Evolutionary conservation across 2,113 vertebrate genomes (phyloP), one percentile per base, ranked within the genome.

Genomic region (Xiphophorus couchianus): DNA sequence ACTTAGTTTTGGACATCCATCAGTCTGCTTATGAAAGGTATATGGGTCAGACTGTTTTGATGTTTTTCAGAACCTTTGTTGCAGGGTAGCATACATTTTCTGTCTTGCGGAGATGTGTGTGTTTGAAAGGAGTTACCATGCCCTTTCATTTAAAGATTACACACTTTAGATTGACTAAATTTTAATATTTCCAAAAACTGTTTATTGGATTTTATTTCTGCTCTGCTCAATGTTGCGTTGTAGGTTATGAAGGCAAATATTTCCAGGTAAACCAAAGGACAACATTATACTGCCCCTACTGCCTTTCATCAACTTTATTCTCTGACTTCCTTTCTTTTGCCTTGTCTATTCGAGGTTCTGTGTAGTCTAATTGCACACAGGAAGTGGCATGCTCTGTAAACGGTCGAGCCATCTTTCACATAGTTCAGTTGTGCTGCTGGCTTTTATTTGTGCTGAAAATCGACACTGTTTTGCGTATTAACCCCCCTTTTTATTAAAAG

Each of bases 241-340:
- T 84, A 28, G 71, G 77, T 77, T 86, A 75, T 51, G 73, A 76
- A 70, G 54, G 87, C 58, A 28, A 61, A 84, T 37, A 69, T 78
- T 76, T 85, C 85, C 77, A 84, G 35, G 39, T 82, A 91, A 93
- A 93, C 92, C 92, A 93, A 94, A 94, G 91, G 85, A 91, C 67
- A 75, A 35, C 65, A 66, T 83, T 44, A 61, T 39, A 81, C 48
- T 65, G 80, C 79, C 77, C 71, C 82, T 81, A 27, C 81, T 81
- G 88, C 86, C 81, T 91, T 87, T 80, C 69, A 69, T 66, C 66
- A 27, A 33, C n/a, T 89, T 69, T 77, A 44, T 66, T 28, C 28
- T 31, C 14, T 61, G 31, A 73, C 29, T 69, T 77, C 37, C 33
- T 70, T 77, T 42, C 33, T 69, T 87, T 78, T 88, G 84, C 81